These are phyloP conservation scores for Heliconius eleuchia DNA, from an alignment of 1,140 invertebrate genomes.

Conservation along the genomic window DNA sequence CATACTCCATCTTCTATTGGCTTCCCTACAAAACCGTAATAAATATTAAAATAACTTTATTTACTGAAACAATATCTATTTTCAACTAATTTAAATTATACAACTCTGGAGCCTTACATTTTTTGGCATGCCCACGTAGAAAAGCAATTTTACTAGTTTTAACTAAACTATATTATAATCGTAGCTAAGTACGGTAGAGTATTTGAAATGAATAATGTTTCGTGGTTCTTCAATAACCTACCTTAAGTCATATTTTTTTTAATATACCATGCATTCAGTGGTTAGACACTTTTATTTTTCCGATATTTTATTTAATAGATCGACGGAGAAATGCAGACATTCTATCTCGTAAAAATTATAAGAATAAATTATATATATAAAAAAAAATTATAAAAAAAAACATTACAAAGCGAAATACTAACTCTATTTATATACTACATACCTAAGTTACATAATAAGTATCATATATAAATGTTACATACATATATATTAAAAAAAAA, in stretches of 20 bases:
- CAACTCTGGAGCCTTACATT: background rate
- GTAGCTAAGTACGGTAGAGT: slow-evolving; percentile 7
- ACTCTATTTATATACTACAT: background rate
- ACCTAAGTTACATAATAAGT: too few species aligned
- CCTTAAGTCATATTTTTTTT: slow-evolving; percentile 35
- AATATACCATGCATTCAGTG: slow-evolving; percentile 30
- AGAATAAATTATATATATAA: background rate
- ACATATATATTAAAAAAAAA: background rate
- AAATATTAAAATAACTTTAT: background rate
- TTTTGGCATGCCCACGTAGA: slow-evolving; percentile 75
- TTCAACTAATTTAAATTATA: background rate
- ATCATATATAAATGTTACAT: too few species aligned
- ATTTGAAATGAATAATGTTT: slow-evolving; percentile 26
- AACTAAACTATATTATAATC: slow-evolving; percentile 52
- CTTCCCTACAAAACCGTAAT: slow-evolving; percentile 81
- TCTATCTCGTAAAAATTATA: background rate
- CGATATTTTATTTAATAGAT: slow-evolving; percentile 27
- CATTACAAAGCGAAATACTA: background rate
- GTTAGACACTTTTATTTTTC: slow-evolving; percentile 16
- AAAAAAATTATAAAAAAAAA: slow-evolving; percentile 1
- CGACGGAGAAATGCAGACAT: slow-evolving; percentile 35
- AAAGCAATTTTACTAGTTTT: slow-evolving; percentile 66
- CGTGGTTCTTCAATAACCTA: slow-evolving; percentile 29
- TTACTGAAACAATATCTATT: background rate
- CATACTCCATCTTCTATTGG: slow-evolving; percentile 94